A percentile compares a stretch with the other conserved stretches of the same genome.
phyloP scores from a whole-genome alignment of 2,797 vertebrate genomes.

The Steatocranus sp. region DNA sequence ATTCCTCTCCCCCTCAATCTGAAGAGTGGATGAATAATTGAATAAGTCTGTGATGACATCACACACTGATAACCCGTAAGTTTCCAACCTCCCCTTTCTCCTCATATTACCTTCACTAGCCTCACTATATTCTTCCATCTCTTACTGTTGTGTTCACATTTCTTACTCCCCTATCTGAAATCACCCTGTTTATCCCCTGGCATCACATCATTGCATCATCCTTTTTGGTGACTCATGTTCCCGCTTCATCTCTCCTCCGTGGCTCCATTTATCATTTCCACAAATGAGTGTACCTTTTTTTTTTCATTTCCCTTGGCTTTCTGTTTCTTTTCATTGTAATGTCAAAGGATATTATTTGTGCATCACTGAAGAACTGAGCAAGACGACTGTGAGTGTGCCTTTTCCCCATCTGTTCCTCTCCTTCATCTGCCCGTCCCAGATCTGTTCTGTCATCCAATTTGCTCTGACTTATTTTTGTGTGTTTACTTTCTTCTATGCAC shows the following conservation, averaged over 20 bases:
- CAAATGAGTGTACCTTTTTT: conserved; percentile 28
- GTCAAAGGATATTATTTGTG: conserved; percentile 7
- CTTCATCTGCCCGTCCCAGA: background rate
- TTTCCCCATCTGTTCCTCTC: conserved; percentile 11
- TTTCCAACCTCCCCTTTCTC: conserved; percentile 46
- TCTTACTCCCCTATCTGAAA: background rate
- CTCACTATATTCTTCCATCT: conserved; percentile 9
- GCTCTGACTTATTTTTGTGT: background rate
- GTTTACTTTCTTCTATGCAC: background rate
- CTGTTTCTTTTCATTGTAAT: background rate
- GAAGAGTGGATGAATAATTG: conserved; percentile 73
- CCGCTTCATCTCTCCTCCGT: conserved; percentile 16
- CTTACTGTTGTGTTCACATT: background rate
- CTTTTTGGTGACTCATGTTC: conserved; percentile 38
- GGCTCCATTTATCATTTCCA: conserved; percentile 3
- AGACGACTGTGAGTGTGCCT: background rate
- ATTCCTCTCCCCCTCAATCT: conserved; percentile 16
- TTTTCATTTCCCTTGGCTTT: conserved; percentile 11
- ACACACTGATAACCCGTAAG: conserved; percentile 48
- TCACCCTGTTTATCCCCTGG: conserved; percentile 13
- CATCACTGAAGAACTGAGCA: conserved; percentile 1
- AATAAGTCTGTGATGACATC: conserved; percentile 73
- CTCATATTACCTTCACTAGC: conserved; percentile 35
- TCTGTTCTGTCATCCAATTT: background rate
- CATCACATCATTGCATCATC: conserved; percentile 25